A percentile compares a stretch with the other conserved stretches of the same genome.
Evolutionary conservation across 1,140 invertebrate species (phyloP).

Genomic region (Cotesia chilonis): DNA sequence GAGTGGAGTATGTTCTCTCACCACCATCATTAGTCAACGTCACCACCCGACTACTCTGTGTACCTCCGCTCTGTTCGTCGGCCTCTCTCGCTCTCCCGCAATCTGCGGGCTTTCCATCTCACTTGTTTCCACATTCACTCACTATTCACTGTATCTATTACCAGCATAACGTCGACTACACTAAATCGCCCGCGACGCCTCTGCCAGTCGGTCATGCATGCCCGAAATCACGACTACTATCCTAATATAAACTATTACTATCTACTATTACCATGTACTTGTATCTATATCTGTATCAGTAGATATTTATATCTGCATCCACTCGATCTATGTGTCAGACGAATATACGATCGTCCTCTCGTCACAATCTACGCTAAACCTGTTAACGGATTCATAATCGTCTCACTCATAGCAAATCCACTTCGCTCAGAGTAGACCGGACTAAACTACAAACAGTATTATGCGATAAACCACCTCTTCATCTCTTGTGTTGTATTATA

Average conservation of each 20-base stretch:
- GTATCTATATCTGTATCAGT: no score
- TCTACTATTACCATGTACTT: no score
- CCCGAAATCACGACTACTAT: constrained; percentile 42
- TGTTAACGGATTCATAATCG: constrained; percentile 15
- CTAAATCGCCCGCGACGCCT: constrained; percentile 48
- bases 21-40: constrained; percentile 68
- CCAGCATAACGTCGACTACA: constrained; percentile 47
- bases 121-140: constrained; percentile 29
- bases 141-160: constrained; percentile 48
- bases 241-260: not conserved
- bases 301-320: no score
- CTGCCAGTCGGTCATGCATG: constrained; percentile 44
- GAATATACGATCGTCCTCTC: not conserved
- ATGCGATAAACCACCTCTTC: no score
- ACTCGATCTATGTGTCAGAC: no score
- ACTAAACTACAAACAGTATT: not conserved
- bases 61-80: constrained; percentile 33
- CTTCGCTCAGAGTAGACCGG: not conserved
- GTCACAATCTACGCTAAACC: constrained; percentile 10
- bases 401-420: constrained; percentile 7
- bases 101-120: constrained; percentile 8
- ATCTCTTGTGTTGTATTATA: no score
- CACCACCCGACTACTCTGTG: constrained; percentile 53
- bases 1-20: constrained; percentile 65
- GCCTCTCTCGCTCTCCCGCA: constrained; percentile 35